Evolutionary conservation across 1,140 invertebrate species (phyloP).

Genomic region (Lucilia sericata): DNA sequence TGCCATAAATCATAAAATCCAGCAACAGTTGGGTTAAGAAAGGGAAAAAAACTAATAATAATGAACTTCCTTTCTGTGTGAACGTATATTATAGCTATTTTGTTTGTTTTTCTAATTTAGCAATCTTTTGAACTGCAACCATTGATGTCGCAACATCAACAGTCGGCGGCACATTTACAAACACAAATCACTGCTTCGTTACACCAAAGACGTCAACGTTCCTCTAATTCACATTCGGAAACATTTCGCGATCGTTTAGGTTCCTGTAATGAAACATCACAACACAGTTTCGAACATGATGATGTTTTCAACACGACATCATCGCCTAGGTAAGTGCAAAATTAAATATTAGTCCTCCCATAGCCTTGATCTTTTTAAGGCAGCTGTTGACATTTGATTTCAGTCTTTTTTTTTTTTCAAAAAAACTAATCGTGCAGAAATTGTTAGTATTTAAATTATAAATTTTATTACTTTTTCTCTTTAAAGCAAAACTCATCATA

Average conservation of each 20-base stretch:
- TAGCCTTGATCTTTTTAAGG: slow-evolving; percentile 48
- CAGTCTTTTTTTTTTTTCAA: slow-evolving; percentile 30
- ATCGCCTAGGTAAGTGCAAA: slow-evolving; percentile 59
- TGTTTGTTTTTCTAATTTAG: slow-evolving; percentile 49
- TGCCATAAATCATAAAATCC: slow-evolving; percentile 43
- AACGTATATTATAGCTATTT: too few relatives aligned
- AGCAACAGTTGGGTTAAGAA: not conserved
- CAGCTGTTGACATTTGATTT: slow-evolving; percentile 67
- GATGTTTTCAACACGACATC: slow-evolving; percentile 54
- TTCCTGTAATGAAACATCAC: slow-evolving; percentile 62
- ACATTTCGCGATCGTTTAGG: slow-evolving; percentile 63
- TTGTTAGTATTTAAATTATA: slow-evolving; percentile 4
- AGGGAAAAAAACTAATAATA: not conserved
- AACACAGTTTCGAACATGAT: slow-evolving; percentile 49
- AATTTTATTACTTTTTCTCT: slow-evolving; percentile 38
- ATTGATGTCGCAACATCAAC: slow-evolving; percentile 53
- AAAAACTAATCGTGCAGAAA: slow-evolving; percentile 58
- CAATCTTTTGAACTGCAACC: slow-evolving; percentile 66
- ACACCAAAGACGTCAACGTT: slow-evolving; percentile 54
- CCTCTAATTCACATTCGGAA: slow-evolving; percentile 64
- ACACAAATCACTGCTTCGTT: slow-evolving; percentile 30
- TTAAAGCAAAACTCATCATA: slow-evolving; percentile 53
- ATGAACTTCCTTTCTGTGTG: slow-evolving; percentile 29
- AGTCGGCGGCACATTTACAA: not conserved
- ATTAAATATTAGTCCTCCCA: not conserved